Evolutionary conservation across 2,888 invertebrate genomes (phyloP), one percentile per base, ranked within the genome.

Genomic region (Heteropelma amictum): DNA sequence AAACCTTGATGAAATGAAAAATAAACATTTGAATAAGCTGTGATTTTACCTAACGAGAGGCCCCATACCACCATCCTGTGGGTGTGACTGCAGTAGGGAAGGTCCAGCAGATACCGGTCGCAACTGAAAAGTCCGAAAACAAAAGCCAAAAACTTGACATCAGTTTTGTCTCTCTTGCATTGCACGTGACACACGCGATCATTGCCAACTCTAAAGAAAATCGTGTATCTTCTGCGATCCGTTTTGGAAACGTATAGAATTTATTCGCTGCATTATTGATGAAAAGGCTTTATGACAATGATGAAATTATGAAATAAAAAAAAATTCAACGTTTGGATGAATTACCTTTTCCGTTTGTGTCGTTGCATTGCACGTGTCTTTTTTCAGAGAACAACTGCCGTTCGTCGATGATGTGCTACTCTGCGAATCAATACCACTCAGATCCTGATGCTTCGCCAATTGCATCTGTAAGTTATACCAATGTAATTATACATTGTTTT

Each of bases 311-410:
- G 14, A 38, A 47, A 26, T 35, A 1, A 21, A 30, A 26, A 19
- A 53, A n/a, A 38, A 47, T 23, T 26, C 26, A 42, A 38, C 38
- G n/a, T 47, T 21, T 19, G n/a, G 6, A 28, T 61, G 14, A 64
- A 35, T 64, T 90, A 96, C 96, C 93, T 95, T 92, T 88, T 96
- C 96, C 28, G 96, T 96, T 91, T 96, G 96, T 83, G 96, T 96
- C 85, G 96, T 95, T 81, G 94, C 95, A 89, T 95, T 95, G 87
- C 93, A 93, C 81, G 92, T 93, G 86, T 93, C 93, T 85, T 91
- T 91, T 72, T 86, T 88, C 76, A 89, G 86, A 80, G 83, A 87
- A 49, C 85, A 86, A 45, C 88, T 89, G 14, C 89, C 88, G 56
- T 89, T 87, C 26, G 87, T 87, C 23, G 89, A 88, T 42, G 89